Percentiles rank a stretch among this genome's conserved stretches.
Evolutionary conservation across 1,140 invertebrate genomes (phyloP).

Genomic region (Drosophila lini): DNA sequence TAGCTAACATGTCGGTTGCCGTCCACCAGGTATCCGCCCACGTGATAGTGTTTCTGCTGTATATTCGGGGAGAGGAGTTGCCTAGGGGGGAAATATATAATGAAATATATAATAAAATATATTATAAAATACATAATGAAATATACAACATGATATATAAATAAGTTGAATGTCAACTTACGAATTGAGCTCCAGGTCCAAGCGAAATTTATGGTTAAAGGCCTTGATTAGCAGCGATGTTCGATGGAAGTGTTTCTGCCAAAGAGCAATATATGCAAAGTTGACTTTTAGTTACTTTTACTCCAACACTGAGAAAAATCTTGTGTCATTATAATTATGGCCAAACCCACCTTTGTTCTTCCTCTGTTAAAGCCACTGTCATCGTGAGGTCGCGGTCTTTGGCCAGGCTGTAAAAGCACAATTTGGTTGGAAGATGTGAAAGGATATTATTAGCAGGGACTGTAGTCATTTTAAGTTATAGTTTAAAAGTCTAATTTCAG

Average conservation of each 20-base stretch:
- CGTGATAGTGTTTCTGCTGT: slow-evolving; percentile 92
- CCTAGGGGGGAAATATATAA: slow-evolving; percentile 84
- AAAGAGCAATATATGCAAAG: slow-evolving; percentile 76
- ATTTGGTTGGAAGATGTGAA: background rate
- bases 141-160: background rate
- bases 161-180: slow-evolving; percentile 87
- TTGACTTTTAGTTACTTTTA: background rate
- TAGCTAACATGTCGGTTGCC: slow-evolving; percentile 83
- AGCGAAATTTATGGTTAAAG: slow-evolving; percentile 97
- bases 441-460: no score
- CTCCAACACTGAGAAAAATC: background rate
- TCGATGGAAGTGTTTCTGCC: slow-evolving; percentile 96
- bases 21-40: slow-evolving; percentile 86
- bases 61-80: slow-evolving; percentile 93
- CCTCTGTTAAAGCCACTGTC: slow-evolving; percentile 80
- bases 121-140: background rate
- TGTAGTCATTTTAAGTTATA: no score
- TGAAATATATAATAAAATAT: slow-evolving; percentile 51
- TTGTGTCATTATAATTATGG: background rate
- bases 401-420: slow-evolving; percentile 70
- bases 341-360: slow-evolving; percentile 73
- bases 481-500: no score
- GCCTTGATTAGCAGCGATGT: slow-evolving; percentile 97
- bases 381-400: slow-evolving; percentile 78
- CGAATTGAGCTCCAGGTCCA: slow-evolving; percentile 98